Evolutionary conservation across 2,888 invertebrate genomes (phyloP).

Genomic region (Mystacides longicornis): DNA sequence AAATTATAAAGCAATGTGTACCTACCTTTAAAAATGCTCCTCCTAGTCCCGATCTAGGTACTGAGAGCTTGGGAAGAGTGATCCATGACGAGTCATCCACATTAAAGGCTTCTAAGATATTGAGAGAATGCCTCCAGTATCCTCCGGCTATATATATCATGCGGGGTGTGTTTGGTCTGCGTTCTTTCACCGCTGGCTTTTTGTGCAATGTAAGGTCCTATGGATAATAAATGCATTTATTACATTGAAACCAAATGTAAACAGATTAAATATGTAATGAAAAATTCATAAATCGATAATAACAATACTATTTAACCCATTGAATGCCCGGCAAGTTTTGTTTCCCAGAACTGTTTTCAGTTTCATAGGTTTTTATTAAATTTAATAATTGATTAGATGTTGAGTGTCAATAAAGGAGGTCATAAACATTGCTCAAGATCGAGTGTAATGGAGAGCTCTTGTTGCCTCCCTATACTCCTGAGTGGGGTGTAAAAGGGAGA

Average conservation of each 20-base stretch:
- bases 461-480: no score
- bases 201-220: slow-evolving; percentile 84
- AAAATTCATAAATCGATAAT: no score
- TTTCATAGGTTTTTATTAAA: no score
- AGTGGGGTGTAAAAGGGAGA: no score
- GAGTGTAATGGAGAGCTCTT: no score
- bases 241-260: not conserved
- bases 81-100: slow-evolving; percentile 81
- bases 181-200: slow-evolving; percentile 73
- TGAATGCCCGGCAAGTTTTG: no score
- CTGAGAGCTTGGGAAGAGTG: slow-evolving; percentile 72
- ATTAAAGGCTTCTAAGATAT: slow-evolving; percentile 82
- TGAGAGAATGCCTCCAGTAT: slow-evolving; percentile 78
- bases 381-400: no score
- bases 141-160: slow-evolving; percentile 91
- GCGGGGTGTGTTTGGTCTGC: slow-evolving; percentile 81
- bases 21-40: slow-evolving; percentile 71
- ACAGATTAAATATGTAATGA: not conserved
- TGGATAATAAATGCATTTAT: slow-evolving; percentile 24
- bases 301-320: no score
- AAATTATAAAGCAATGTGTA: not conserved
- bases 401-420: no score
- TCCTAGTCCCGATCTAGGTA: slow-evolving; percentile 81
- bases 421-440: no score
- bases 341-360: no score